Evolutionary conservation across 2,113 vertebrate species (phyloP).

Genomic region (Mastomys natalensis): DNA sequence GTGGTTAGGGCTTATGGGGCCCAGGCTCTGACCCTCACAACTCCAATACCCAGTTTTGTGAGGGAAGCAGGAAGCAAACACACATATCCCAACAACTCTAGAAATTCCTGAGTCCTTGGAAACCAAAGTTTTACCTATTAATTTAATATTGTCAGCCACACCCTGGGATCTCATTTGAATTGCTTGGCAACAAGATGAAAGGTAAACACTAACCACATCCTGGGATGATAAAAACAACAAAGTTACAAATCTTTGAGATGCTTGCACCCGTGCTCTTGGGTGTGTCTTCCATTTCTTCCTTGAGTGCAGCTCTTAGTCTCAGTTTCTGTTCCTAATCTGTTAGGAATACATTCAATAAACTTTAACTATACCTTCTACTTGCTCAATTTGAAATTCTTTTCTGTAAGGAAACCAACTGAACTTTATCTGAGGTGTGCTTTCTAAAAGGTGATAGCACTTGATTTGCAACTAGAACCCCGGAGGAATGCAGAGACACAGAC

Average conservation of each 20-base stretch:
- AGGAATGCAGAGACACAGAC: background rate
- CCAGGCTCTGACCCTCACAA: background rate
- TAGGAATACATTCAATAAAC: background rate
- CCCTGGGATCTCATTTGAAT: background rate
- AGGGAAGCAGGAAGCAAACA: background rate
- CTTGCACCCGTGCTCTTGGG: background rate
- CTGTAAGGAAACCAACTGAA: background rate
- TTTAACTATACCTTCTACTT: background rate
- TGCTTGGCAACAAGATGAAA: background rate
- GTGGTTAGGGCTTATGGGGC: background rate
- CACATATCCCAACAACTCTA: background rate
- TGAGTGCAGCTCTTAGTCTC: background rate
- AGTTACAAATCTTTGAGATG: background rate
- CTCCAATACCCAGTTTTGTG: background rate
- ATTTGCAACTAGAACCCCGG: background rate
- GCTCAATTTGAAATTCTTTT: background rate
- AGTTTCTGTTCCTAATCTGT: background rate
- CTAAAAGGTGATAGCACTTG: background rate
- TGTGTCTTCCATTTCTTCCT: background rate
- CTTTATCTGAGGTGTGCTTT: background rate
- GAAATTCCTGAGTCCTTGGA: background rate
- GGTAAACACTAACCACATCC: background rate
- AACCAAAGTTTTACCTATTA: background rate
- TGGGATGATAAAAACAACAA: background rate
- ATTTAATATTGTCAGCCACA: background rate